Percentiles rank a stretch among this genome's conserved stretches.
These are phyloP conservation scores for Polypterus bichir DNA, from an alignment of 2,113 vertebrate species.

Conservation along the genomic window DNA sequence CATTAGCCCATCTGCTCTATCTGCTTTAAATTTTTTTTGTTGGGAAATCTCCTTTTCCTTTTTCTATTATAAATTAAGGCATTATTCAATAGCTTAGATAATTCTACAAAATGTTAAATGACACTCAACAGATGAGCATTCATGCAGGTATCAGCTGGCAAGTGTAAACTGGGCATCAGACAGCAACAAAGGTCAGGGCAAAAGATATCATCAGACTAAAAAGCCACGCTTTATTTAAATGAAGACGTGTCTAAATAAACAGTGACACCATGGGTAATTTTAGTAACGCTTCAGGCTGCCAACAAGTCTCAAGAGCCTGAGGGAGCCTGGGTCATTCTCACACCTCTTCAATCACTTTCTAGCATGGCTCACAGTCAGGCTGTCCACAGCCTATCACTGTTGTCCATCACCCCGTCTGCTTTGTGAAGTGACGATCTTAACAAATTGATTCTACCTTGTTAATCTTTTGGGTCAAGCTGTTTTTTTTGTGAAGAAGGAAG, in stretches of 20 bases:
- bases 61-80: too few species aligned
- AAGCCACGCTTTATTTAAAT: not conserved
- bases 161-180: not conserved
- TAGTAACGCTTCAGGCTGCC: conserved; percentile 11
- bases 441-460: not conserved
- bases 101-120: too few species aligned
- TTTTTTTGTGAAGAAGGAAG: too few species aligned
- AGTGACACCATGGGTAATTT: conserved; percentile 7
- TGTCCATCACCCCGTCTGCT: conserved; percentile 10
- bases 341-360: not conserved
- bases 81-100: too few species aligned
- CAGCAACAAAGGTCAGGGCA: not conserved
- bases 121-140: too few species aligned
- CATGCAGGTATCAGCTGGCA: not conserved
- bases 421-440: not conserved
- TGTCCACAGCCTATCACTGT: not conserved
- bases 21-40: too few species aligned
- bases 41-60: too few species aligned
- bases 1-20: too few species aligned
- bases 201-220: not conserved
- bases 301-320: not conserved
- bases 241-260: conserved; percentile 11
- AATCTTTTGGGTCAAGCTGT: not conserved
- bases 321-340: not conserved
- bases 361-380: not conserved